Percentiles rank a stretch among this genome's conserved stretches.
phyloP scores from a whole-genome alignment of 1,140 invertebrate genomes.

The Caenorhabditis latens region DNA sequence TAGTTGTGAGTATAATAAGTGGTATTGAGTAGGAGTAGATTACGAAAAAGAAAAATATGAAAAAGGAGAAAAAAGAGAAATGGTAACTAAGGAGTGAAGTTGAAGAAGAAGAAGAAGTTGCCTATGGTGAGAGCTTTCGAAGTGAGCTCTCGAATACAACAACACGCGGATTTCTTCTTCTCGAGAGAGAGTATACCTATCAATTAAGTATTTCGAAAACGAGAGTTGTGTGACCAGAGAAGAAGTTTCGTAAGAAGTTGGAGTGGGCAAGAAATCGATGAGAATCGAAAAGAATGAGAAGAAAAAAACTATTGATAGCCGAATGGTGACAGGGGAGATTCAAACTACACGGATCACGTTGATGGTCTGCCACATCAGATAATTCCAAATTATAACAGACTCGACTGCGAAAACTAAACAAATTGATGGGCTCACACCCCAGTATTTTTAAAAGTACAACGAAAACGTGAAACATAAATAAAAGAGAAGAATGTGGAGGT shows the following conservation, averaged over 20 bases:
- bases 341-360: too few relatives aligned
- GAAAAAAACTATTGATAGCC: too few relatives aligned
- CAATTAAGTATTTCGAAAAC: too few relatives aligned
- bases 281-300: not conserved
- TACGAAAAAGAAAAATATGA: not conserved
- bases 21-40: not conserved
- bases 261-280: not conserved
- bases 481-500: not conserved
- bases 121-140: not conserved
- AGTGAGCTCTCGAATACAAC: too few relatives aligned
- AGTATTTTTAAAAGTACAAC: too few relatives aligned
- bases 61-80: not conserved
- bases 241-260: not conserved
- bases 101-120: not conserved
- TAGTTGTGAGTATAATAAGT: constrained; percentile 8
- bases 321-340: too few relatives aligned
- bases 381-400: too few relatives aligned
- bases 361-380: too few relatives aligned
- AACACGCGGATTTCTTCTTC: too few relatives aligned
- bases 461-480: not conserved
- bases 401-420: not conserved
- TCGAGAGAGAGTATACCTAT: not conserved
- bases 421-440: not conserved
- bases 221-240: too few relatives aligned
- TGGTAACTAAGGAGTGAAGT: not conserved